These are phyloP conservation scores for Pseudococcus viburni DNA, from an alignment of 2,888 invertebrate species.

Conservation along the genomic window DNA sequence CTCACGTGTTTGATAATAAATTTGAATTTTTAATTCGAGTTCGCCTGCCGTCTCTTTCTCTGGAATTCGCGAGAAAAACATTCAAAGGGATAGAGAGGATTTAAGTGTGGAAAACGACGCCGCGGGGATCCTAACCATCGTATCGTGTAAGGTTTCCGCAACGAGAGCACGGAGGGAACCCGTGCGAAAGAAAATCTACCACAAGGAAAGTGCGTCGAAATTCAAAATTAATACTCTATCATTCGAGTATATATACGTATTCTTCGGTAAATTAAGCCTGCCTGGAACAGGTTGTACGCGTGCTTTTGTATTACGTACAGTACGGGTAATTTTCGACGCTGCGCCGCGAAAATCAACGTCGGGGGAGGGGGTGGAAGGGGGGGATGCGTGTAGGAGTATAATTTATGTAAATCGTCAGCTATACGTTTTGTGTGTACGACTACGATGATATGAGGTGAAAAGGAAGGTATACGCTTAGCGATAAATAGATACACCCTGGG, in stretches of 20 bases:
- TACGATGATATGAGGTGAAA: too few species aligned
- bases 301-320: background rate
- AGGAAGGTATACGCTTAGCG: background rate
- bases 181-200: too few species aligned
- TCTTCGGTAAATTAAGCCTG: slow-evolving; percentile 9
- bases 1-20: too few species aligned
- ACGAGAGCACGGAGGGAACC: too few species aligned
- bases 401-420: slow-evolving; percentile 16
- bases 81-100: too few species aligned
- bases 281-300: slow-evolving; percentile 1
- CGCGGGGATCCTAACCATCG: too few species aligned
- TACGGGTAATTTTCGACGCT: background rate
- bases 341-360: background rate
- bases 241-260: background rate
- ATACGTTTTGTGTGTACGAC: background rate
- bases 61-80: too few species aligned
- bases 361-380: background rate
- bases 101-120: too few species aligned
- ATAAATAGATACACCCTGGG: background rate
- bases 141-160: too few species aligned
- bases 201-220: background rate
- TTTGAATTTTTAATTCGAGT: background rate
- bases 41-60: background rate
- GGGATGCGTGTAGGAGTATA: background rate
- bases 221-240: background rate